Conservation (phyloP, 2,113 vertebrate genomes). For the Plecotus auritus region DNA sequence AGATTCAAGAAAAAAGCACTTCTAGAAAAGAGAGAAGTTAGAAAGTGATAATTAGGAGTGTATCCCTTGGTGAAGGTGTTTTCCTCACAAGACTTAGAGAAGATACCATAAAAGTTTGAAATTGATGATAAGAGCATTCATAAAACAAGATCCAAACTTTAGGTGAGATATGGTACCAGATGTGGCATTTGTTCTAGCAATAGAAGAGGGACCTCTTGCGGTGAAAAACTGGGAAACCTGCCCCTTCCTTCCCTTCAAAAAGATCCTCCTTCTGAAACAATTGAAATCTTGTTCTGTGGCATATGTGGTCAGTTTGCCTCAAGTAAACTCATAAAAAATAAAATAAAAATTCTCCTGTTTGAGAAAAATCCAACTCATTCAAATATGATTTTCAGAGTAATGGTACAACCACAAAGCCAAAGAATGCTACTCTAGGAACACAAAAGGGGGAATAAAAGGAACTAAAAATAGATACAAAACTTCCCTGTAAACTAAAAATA, state of each 20-base stretch:
- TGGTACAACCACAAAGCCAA: background rate
- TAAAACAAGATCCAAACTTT: background rate
- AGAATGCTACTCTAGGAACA: background rate
- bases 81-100: background rate
- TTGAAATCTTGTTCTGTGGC: background rate
- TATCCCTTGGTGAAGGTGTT: background rate
- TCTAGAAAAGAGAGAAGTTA: background rate
- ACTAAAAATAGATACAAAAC: background rate
- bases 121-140: background rate
- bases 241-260: background rate
- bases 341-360: background rate
- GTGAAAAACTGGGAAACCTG: background rate
- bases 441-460: background rate
- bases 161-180: background rate
- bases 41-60: background rate
- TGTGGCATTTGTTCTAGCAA: background rate
- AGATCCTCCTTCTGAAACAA: background rate
- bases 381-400: background rate
- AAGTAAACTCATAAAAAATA: too few species aligned
- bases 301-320: background rate
- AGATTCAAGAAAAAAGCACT: background rate
- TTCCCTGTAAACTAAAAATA: background rate
- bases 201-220: background rate
- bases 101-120: background rate
- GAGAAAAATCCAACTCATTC: background rate